Evolutionary conservation across 2,888 invertebrate genomes (phyloP).

Genomic region (Folsomia manolachei): DNA sequence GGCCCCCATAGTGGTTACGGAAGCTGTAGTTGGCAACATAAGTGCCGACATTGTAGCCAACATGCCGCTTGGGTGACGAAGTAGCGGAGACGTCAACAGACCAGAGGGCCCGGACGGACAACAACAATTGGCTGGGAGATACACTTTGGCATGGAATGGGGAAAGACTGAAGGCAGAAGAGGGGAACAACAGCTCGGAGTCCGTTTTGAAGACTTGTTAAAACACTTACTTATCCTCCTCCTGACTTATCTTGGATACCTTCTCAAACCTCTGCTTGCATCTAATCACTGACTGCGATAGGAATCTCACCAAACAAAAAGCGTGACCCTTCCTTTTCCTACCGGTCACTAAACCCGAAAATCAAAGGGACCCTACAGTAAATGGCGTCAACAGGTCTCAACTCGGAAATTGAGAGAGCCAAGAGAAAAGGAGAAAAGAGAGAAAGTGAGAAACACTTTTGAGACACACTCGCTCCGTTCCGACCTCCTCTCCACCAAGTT

Average conservation of each 20-base stretch:
- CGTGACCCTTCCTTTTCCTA: background rate
- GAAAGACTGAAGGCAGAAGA: slow-evolving; percentile 42
- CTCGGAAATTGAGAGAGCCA: background rate
- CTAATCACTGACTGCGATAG: background rate
- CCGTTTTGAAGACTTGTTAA: slow-evolving; percentile 42
- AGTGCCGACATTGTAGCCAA: slow-evolving; percentile 51
- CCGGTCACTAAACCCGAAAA: slow-evolving; percentile 3
- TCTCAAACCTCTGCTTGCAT: background rate
- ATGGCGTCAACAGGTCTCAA: background rate
- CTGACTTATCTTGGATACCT: no score
- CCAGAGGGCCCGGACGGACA: slow-evolving; percentile 51
- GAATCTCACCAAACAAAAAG: background rate
- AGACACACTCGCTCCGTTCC: no score
- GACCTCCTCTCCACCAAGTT: background rate
- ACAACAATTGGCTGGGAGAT: slow-evolving; percentile 52
- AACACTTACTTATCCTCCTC: no score
- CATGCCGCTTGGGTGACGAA: slow-evolving; percentile 50
- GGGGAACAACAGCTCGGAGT: slow-evolving; percentile 48
- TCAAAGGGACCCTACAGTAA: no score
- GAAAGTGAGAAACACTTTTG: background rate
- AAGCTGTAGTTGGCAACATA: slow-evolving; percentile 50
- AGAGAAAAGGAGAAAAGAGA: background rate
- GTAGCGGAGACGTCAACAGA: slow-evolving; percentile 50
- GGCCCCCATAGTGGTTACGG: slow-evolving; percentile 46
- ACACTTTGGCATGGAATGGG: slow-evolving; percentile 51